Evolutionary conservation across 92 coral and sea anemone species (phyloP), one percentile per base, ranked within the genome.

Genomic region (Micromussa lordhowensis): DNA sequence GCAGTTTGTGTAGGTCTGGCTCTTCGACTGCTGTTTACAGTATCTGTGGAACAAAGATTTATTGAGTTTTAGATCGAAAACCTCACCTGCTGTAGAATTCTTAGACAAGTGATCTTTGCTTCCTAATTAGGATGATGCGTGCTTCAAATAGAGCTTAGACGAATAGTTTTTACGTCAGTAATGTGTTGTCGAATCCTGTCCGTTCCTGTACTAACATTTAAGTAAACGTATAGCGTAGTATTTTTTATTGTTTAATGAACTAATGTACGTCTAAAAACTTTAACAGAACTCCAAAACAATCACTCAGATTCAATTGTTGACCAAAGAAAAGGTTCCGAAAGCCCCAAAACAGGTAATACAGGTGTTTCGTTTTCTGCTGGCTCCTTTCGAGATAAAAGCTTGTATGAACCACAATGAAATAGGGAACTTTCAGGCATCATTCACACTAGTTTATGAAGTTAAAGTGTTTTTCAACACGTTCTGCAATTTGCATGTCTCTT

Each of bases 251-350:
- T 77, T 40, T 48, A 44, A 77, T 35, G 61, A 76, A 48, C 58
- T 40, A 75, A 75, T 48, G 29, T 19, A 57, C 28, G 13, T 61
- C 9, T 61, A 61, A 19, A 21, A 59, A 22, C 28, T 22, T 64
- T 64, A 72, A 35, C 77, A 35, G 76, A 32, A 48, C 22, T 71
- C 76, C 48, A 53, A 78, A 77, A 77, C 80, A 77, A 48, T 79
- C n/a, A n/a, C n/a, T n/a, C n/a, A 57, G 17, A 9, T 79, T 29
- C 11, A 79, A 53, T 79, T 28, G 38, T 12, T 3, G 30, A 21
- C 35, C 18, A 18, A n/a, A 31, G 68, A 66, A 57, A 79, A 59
- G 10, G 30, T 17, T 55, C 26, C 26, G 11, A 3, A 79, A 32
- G 77, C 77, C 24, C 77, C 8, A 14, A 35, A 32, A 71, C 34